Evolutionary conservation across 2,113 vertebrate species (phyloP), one percentile per base, ranked within the genome.

Genomic region (Toxotes chatareus): DNA sequence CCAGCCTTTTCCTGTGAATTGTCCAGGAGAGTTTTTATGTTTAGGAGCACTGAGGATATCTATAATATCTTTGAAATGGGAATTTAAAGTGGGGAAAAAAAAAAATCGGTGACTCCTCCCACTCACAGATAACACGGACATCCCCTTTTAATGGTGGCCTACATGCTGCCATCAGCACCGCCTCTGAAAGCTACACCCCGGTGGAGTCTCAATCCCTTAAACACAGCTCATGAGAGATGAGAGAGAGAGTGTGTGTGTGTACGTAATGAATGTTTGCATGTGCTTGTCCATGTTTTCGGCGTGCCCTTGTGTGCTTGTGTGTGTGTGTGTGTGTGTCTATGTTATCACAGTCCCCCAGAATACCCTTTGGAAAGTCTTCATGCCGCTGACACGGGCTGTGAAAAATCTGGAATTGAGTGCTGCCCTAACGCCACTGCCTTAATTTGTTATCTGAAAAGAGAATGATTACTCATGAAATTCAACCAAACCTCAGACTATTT

Each of bases 381-480:
- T 27, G 83, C 85, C 17, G 86, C 76, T 80, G 89, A 89, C 90
- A 90, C 67, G 72, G 66, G 80, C 86, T 88, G 77, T 82, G 87
- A 74, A 88, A 77, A 90, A 88, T 88, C 83, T 88, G 86, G 86
- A 88, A 87, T 85, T 73, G 79, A 92, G 81, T 78, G 89, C 69
- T 68, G 91, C 89, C 91, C 90, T 76, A 64, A 89, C 79, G 76
- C 90, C 84, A 76, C 90, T 72, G 89, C 90, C 88, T 91, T 93
- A 88, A 93, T 93, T 91, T 90, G 88, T 91, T 91, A 94, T 94
- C 92, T 87, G 84, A 91, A 87, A 80, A 81, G 78, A 87, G 87
- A 93, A 91, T 89, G 92, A 93, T 94, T 92, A 94, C 92, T 93
- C 92, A 91, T 91, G 91, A 92, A 93, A 92, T 93, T 85, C 91